Base-by-base conservation (phyloP, 2,888 invertebrate species). In the Epiblema foenella region DNA sequence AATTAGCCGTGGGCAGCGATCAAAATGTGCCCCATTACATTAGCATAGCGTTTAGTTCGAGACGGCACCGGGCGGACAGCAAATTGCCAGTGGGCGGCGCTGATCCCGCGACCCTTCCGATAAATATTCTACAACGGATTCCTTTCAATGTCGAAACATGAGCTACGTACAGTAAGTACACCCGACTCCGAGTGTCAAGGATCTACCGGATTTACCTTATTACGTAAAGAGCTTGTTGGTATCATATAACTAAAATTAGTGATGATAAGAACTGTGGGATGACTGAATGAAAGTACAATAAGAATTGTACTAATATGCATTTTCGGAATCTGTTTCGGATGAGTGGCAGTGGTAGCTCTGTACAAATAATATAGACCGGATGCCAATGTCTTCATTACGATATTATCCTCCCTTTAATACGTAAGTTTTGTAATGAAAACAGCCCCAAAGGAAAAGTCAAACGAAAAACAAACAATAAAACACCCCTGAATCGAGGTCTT, bases 31-130 rank as follows among this genome's bases (percentile, higher is more conserved):
- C 81, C 89, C 89, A 90, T 91, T 89, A 91, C 86, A 92, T 93
- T 91, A 91, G 90, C 92, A 93, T 92, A 91, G 90, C 89, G 87
- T 90, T 91, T 91, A 91, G 91, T 86, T 85, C 79, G 83, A 89
- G 88, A 89, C 85, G 79, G 62, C 77, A 85, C 64, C 88, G 78
- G 87, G 87, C 89, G 78, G 80, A 83, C 85, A 81, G 87, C 88
- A 89, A 89, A 91, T 89, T 89, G 90, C 85, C 81, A 83, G 91
- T 91, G 90, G 92, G 92, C 90, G 91, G 89, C 81, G 78, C 79
- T 87, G 89, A 89, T 88, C 91, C 86, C 87, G 84, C 88, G 91
- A 90, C 91, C 91, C 89, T 71, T 67, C 67, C 78, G 84, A 87
- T 89, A 89, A 90, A 89, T 86, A 89, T 85, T 86, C 84, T 83